phyloP scores from a whole-genome alignment of 1,140 invertebrate genomes.

The Atopsyche davidsoni region DNA sequence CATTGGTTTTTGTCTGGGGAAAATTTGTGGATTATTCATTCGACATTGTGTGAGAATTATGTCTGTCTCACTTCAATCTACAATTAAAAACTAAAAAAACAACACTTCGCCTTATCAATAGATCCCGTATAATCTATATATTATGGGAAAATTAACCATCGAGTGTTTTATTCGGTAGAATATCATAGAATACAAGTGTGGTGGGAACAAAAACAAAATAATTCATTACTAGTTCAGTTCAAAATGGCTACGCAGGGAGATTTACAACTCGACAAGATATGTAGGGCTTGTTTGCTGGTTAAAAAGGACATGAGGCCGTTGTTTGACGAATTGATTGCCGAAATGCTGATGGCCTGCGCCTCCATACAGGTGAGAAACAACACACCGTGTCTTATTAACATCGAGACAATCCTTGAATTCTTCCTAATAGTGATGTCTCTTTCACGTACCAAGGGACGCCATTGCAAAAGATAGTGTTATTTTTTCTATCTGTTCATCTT shows the following conservation, averaged over 20 bases:
- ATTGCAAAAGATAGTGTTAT: slow-evolving; percentile 18
- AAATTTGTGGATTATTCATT: no score
- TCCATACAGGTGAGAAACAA: slow-evolving; percentile 46
- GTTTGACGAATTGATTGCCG: slow-evolving; percentile 54
- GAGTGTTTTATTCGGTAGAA: background rate
- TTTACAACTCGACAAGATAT: slow-evolving; percentile 50
- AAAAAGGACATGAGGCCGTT: slow-evolving; percentile 57
- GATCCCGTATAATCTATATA: background rate
- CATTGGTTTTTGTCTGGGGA: no score
- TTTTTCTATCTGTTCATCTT: slow-evolving; percentile 36
- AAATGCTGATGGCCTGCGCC: slow-evolving; percentile 56
- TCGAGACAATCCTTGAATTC: background rate
- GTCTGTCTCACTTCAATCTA: background rate
- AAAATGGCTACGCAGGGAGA: slow-evolving; percentile 18
- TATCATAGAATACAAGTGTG: background rate
- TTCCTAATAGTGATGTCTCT: slow-evolving; percentile 19
- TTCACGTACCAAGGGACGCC: slow-evolving; percentile 15
- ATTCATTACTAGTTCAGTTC: background rate
- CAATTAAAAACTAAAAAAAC: background rate
- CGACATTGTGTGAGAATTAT: background rate
- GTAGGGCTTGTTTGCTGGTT: slow-evolving; percentile 53
- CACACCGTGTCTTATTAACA: slow-evolving; percentile 34
- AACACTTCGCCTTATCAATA: background rate
- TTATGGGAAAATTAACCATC: background rate
- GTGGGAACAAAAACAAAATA: background rate